Conservation (phyloP, 2,113 vertebrate genomes). For the Paralichthys olivaceus region DNA sequence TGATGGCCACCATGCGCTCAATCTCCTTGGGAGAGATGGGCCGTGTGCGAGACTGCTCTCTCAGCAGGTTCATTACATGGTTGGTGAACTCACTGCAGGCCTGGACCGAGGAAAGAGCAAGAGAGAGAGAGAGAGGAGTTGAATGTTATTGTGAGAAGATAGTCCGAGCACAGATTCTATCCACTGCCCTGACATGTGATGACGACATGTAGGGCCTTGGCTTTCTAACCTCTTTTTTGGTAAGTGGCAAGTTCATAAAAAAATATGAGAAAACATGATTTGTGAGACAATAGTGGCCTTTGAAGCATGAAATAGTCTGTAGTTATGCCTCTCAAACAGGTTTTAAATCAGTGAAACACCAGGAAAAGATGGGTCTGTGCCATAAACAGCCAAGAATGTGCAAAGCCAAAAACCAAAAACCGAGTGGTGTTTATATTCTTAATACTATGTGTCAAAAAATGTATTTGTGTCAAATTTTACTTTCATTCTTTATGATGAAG, state of each 20-base stretch:
- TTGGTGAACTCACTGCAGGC: conserved; percentile 93
- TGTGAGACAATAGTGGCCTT: neutral
- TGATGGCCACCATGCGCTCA: conserved; percentile 87
- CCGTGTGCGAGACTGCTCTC: conserved; percentile 89
- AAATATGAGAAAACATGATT: neutral
- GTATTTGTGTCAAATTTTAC: neutral
- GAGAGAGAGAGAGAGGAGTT: conserved; percentile 15
- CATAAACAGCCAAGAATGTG: no score
- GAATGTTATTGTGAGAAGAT: conserved; percentile 33
- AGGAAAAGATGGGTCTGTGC: neutral
- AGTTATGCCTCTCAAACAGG: neutral
- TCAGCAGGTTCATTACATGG: conserved; percentile 91
- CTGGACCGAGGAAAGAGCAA: conserved; percentile 68
- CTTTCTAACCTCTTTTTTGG: neutral
- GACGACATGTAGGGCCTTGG: neutral
- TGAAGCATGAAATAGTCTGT: neutral
- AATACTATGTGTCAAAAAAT: neutral
- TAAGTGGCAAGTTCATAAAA: neutral
- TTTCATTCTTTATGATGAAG: neutral
- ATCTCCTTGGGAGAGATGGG: conserved; percentile 91
- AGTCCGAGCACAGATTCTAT: conserved; percentile 21
- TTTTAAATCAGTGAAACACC: neutral
- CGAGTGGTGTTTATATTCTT: neutral
- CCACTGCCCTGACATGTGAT: conserved; percentile 8
- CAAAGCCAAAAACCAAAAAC: neutral